A percentile compares a stretch with the other conserved stretches of the same genome.
Conservation (phyloP, 2,888 invertebrate genomes). For the Mellilla xanthometata region DNA sequence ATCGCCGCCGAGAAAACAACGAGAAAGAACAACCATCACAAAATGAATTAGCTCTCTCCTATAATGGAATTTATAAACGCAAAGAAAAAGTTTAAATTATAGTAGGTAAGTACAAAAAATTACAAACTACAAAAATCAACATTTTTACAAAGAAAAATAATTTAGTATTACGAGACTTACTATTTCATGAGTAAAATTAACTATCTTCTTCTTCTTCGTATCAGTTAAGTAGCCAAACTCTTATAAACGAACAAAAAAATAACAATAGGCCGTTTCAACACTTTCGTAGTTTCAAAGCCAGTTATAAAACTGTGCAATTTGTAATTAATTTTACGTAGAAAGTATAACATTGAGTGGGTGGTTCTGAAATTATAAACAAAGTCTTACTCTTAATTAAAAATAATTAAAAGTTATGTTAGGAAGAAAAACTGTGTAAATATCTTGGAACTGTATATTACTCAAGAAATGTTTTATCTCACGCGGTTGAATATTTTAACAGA, state of each 20-base stretch:
- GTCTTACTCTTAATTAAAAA: slow-evolving; percentile 9
- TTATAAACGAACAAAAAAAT: neutral
- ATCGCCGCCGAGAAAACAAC: slow-evolving; percentile 35
- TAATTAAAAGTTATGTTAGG: neutral
- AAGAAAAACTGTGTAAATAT: neutral
- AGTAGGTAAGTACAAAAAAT: no score
- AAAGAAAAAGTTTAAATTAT: no score
- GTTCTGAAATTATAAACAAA: slow-evolving; percentile 7
- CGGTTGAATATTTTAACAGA: no score
- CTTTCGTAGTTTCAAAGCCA: neutral
- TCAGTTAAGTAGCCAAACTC: no score
- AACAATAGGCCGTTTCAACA: neutral
- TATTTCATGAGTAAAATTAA: no score
- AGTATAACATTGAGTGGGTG: neutral
- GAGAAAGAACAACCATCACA: slow-evolving; percentile 24
- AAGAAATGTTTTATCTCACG: no score
- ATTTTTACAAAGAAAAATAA: no score
- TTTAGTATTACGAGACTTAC: no score
- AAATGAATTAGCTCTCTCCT: slow-evolving; percentile 23
- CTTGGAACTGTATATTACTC: no score
- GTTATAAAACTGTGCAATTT: neutral
- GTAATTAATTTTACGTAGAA: neutral
- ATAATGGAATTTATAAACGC: slow-evolving; percentile 6
- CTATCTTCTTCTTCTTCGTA: no score
- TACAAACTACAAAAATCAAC: no score